Evolutionary conservation across 2,888 invertebrate genomes (phyloP).

Genomic region (Panzeria rudis): DNA sequence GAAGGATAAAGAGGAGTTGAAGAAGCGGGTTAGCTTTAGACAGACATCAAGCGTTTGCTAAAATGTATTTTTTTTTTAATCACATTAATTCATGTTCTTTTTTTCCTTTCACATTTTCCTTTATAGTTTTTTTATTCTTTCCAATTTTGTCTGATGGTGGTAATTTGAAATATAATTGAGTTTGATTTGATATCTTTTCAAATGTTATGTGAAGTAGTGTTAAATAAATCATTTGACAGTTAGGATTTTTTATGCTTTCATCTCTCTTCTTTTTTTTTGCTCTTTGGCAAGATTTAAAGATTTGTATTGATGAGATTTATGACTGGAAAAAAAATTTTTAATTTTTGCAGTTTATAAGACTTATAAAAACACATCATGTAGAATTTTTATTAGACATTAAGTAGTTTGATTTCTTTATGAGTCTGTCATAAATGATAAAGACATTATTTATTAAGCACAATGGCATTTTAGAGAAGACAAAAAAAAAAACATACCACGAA

Average conservation of each 20-base stretch:
- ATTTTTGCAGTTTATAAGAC: conserved; percentile 31
- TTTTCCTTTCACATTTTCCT: not conserved
- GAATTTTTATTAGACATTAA: conserved; percentile 49
- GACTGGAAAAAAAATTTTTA: conserved; percentile 12
- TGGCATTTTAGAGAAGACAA: not conserved
- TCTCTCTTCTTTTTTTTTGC: not conserved
- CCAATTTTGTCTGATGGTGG: conserved; percentile 48
- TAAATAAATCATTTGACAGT: conserved; percentile 70
- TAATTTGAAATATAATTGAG: conserved; percentile 68
- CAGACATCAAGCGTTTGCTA: conserved; percentile 11
- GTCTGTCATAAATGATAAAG: conserved; percentile 7
- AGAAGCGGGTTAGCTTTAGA: not conserved
- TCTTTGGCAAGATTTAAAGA: conserved; percentile 33
- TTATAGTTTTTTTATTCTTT: not conserved
- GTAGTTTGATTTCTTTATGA: conserved; percentile 46
- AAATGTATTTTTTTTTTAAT: conserved; percentile 44
- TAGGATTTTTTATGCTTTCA: conserved; percentile 23
- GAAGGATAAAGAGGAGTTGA: not conserved
- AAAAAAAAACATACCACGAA: not conserved
- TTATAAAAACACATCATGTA: not conserved
- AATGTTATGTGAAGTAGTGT: conserved; percentile 61
- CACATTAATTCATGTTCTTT: conserved; percentile 46
- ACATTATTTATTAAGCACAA: not conserved
- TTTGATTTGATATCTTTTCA: conserved; percentile 67
- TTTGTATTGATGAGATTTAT: conserved; percentile 52